Evolutionary conservation across 2,797 vertebrate genomes (phyloP).

Genomic region (Sebastes elongatus): DNA sequence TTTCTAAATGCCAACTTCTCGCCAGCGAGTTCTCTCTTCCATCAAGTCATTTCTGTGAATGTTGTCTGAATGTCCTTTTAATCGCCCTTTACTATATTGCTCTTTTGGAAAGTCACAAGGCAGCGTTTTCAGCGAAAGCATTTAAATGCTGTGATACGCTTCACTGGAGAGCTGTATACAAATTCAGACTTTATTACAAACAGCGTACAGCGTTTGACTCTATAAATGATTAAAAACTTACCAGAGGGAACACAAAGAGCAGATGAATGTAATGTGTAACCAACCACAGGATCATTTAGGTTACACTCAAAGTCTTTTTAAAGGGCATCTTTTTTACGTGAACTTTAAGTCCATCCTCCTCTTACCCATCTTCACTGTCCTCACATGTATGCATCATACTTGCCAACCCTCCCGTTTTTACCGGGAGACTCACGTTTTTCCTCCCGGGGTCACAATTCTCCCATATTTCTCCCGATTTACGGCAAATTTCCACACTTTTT

Average conservation of each 20-base stretch:
- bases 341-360: neutral
- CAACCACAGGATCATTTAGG: constrained; percentile 9
- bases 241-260: constrained; percentile 22
- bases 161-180: constrained; percentile 33
- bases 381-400: neutral
- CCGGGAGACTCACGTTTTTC: too few species aligned
- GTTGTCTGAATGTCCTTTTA: constrained; percentile 54
- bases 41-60: constrained; percentile 49
- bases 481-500: rapidly evolving
- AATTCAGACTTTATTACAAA: constrained; percentile 36
- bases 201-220: constrained; percentile 7
- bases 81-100: constrained; percentile 42
- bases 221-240: constrained; percentile 14
- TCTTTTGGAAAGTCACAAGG: constrained; percentile 37
- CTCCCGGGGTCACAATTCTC: too few species aligned
- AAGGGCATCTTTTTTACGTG: constrained; percentile 27
- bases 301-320: constrained; percentile 31
- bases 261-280: constrained; percentile 53
- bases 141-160: constrained; percentile 26
- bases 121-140: constrained; percentile 9
- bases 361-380: neutral
- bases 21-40: constrained; percentile 41
- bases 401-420: too few species aligned
- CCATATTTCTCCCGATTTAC: too few species aligned
- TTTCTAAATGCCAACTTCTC: constrained; percentile 54